Base-by-base conservation (phyloP, 2,888 invertebrate species). In the Pyralis farinalis region DNA sequence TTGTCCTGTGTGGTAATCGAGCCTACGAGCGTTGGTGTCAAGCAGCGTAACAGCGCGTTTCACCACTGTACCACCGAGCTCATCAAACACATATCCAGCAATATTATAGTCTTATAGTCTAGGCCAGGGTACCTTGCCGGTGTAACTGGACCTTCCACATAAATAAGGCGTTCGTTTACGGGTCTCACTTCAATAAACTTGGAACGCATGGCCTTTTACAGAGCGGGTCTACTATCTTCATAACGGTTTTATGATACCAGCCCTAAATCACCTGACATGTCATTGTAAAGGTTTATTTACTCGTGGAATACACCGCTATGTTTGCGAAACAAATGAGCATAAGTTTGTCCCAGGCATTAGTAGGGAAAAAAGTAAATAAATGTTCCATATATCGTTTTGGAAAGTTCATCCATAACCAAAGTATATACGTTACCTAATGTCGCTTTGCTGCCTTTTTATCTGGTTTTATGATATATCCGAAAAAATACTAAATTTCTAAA, bases 221-320 rank as follows among this genome's bases (percentile, higher is more conserved):
- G 61, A 39, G 45, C 46, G 42, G 52, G 54, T 53, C 56, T 46
- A 56, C 55, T 57, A 63, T 63, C 61, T 59, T 61, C 55, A 45
- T 73, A 71, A 70, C 71, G 69, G 72, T 65, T 52, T 46, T 25
- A 53, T 55, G 63, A 60, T 62, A 60, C 52, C 51, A 61, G 64
- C 57, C 60, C 65, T 71, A 65, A 71, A 70, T 73, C 58, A 55
- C 66, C 62, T 59, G 70, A 51, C 62, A 51, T 51, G 62, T 25
- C 25, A 25, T 16, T 16, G 16, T 4, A 16, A 16, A 16, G 16
- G 16, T 16, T 16, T 16, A 16, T 16, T 16, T 16, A 4, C 16
- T 16, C 16, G 4, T 16, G 16, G 4, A 4, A 4, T 16, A 2
- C 4, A 16, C 16, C 16, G 16, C 16, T 16, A 16, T 16, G 16